phyloP scores from a whole-genome alignment of 2,113 vertebrate genomes.

The Numenius arquata region DNA sequence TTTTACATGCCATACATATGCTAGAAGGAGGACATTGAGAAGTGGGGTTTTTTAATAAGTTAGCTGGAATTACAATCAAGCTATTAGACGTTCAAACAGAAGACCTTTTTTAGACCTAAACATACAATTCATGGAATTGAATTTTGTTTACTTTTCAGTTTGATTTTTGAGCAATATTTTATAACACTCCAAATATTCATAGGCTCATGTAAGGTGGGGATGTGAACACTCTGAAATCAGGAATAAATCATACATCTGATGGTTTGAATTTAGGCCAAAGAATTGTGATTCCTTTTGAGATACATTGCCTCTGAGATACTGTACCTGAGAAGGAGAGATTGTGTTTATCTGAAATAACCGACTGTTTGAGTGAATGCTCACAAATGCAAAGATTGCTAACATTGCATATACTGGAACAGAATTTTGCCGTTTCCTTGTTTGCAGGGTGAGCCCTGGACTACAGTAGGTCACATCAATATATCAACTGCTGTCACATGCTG shows the following conservation, averaged over 20 bases:
- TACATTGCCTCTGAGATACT: neutral
- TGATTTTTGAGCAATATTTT: neutral
- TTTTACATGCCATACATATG: neutral
- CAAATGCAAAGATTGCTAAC: neutral
- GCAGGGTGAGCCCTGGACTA: neutral
- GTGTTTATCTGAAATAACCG: neutral
- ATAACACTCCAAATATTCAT: neutral
- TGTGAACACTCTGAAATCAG: neutral
- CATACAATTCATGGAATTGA: neutral
- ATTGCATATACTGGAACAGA: neutral
- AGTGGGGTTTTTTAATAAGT: neutral
- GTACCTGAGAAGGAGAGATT: neutral
- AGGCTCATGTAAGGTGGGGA: neutral
- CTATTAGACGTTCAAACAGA: neutral
- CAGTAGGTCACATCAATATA: rapidly evolving
- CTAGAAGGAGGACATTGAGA: neutral
- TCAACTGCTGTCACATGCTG: neutral
- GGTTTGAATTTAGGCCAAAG: neutral
- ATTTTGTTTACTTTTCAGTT: neutral
- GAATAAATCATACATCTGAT: neutral
- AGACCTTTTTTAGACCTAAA: neutral
- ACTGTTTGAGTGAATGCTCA: neutral
- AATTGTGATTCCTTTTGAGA: neutral
- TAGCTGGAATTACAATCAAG: neutral
- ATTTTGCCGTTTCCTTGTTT: neutral